Conservation (phyloP, 2,113 vertebrate species). For the Talpa occidentalis region DNA sequence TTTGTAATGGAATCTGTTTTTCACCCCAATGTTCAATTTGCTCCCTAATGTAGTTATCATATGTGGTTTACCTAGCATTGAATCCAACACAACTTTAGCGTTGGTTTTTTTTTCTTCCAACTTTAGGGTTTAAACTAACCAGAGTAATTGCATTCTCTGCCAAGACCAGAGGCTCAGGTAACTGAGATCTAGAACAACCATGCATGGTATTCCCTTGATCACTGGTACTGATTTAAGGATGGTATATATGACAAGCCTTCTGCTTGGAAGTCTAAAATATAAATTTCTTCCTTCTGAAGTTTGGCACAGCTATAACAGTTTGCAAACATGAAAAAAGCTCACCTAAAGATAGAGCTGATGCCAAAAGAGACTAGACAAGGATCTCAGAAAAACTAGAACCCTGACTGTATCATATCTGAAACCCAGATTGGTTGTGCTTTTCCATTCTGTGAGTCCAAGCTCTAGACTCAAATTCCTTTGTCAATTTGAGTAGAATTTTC, state of each 20-base stretch:
- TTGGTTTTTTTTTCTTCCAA: no score
- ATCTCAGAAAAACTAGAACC: background rate
- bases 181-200: background rate
- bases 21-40: background rate
- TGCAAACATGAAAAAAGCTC: background rate
- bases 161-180: background rate
- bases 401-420: background rate
- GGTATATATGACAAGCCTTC: background rate
- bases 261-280: background rate
- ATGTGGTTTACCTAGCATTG: background rate
- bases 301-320: background rate
- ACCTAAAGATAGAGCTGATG: background rate
- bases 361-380: background rate
- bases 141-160: background rate
- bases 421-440: background rate
- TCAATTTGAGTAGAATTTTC: background rate
- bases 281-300: background rate
- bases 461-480: background rate
- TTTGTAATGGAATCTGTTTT: background rate
- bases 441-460: background rate
- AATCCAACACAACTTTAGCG: background rate
- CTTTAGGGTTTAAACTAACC: background rate
- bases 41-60: background rate
- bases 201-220: background rate
- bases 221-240: background rate